Conservation (phyloP, 2,888 invertebrate genomes). For the Epistrophe grossulariae region DNA sequence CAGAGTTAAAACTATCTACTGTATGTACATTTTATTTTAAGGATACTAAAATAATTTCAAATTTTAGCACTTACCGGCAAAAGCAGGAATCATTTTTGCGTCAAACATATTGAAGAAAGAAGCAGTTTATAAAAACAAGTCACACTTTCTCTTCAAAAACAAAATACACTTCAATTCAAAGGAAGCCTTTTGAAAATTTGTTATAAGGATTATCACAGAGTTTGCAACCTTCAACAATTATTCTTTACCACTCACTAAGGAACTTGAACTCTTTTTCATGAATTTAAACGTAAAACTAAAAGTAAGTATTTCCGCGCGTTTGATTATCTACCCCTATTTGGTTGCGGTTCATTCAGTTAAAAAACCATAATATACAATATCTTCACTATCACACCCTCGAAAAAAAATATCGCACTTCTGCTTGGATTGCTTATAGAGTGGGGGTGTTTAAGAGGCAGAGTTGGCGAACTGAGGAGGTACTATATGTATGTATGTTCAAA, state of each 20-base stretch:
- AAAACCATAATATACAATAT: slow-evolving; percentile 37
- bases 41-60: background rate
- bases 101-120: slow-evolving; percentile 31
- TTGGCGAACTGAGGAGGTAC: slow-evolving; percentile 31
- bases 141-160: background rate
- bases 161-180: slow-evolving; percentile 11
- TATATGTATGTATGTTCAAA: slow-evolving; percentile 13
- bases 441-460: slow-evolving; percentile 24
- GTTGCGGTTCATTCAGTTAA: slow-evolving; percentile 15
- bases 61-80: slow-evolving; percentile 44
- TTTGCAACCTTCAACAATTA: background rate
- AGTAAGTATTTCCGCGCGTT: slow-evolving; percentile 60
- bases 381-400: slow-evolving; percentile 53
- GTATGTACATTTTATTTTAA: background rate
- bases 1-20: too few species aligned
- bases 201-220: slow-evolving; percentile 12
- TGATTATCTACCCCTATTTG: slow-evolving; percentile 69
- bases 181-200: background rate
- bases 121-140: background rate
- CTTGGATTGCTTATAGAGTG: slow-evolving; percentile 46
- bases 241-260: slow-evolving; percentile 25
- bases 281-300: slow-evolving; percentile 67
- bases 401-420: slow-evolving; percentile 49
- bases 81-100: slow-evolving; percentile 25
- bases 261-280: slow-evolving; percentile 67